Base-by-base conservation (phyloP, 2,797 vertebrate species). In the Presbytis comata region DNA sequence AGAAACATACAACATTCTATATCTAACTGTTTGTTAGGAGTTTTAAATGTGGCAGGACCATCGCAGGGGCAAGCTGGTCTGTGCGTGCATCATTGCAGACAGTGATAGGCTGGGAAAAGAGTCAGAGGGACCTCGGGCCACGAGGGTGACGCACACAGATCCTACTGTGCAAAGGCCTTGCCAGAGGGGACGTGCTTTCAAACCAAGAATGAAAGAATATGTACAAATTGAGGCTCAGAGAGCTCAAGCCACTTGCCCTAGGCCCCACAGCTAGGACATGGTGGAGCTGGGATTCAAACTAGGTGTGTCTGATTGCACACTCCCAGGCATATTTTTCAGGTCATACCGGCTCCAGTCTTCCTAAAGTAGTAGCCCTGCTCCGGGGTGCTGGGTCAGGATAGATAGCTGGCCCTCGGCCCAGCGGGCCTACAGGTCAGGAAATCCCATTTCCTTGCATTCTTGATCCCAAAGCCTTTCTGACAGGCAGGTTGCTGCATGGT, bases 11-110 rank as follows among this genome's bases (percentile, higher is more conserved):
- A 81, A 50, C 80, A 33, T 44, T 59, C 11, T 4, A 6, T 83
- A 2, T 33, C 5, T 1, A 44, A 74, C 16, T 41, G 2, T 24
- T 81, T 30, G 74, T 81, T 36, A 67, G 26, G 95, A 22, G 75
- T 39, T 75, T 84, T 61, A 21, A 30, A 41, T 0, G 36, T 1
- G 74, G 78, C 61, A n/a, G 76, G 44, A 14, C 9, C 22, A 1
- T 0, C 1, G 1, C 8, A 1, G 67, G 72, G 61, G 14, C 70
- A 9, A n/a, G 80, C 48, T 1, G 0, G 6, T 21, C 50, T 1
- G 53, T 0, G 61, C 41, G 28, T 30, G 28, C 8, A 0, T 70
- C 28, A 10, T 1, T 8, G 21, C 7, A 24, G 61, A 61, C 12
- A 1, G 44, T 12, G 36, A 39, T 80, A 61, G 36, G 10, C 0